Base-by-base conservation (phyloP, 2,113 vertebrate genomes). In the Formicarius rufipectus region DNA sequence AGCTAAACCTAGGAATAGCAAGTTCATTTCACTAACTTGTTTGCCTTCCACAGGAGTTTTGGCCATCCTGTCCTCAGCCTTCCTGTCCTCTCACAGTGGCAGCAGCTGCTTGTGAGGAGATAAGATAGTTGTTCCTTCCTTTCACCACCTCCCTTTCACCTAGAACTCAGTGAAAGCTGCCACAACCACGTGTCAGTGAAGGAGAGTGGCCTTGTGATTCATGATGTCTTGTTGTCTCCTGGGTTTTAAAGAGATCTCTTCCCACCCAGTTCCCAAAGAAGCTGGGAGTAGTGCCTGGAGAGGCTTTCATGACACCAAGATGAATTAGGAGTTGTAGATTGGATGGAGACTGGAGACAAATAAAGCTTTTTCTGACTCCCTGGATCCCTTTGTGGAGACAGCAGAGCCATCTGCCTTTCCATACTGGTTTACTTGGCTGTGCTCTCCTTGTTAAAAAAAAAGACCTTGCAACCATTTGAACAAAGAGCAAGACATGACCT, bases 181-280 rank as follows among this genome's bases (percentile, higher is more conserved):
- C 45, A 21, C 50, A 74, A 31, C 37, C 3, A 0, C 1, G 0
- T 28, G 24, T 33, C 64, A 59, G 0, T 31, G 39, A 47, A 8
- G 23, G 45, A 76, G 24, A 49, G 71, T 6, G 40, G 25, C 49
- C n/a, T 17, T 14, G 37, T 24, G 47, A 9, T 23, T 76, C 17
- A 4, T 9, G 9, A n/a, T 21, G 17, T 10, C 2, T 0, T 30
- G 9, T 44, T 35, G 20, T 45, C 21, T 90, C 25, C 50, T 62
- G 18, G 14, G 25, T 11, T 14, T 66, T 75, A 33, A 25, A 53
- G 37, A 53, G 55, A 7, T 64, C 25, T 90, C 31, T 14, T 77
- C 23, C 56, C 17, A 10, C 23, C 67, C 15, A 0, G 1, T 62
- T 82, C 35, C 37, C 47, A 75, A 67, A 40, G 24, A 44, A 39